These are phyloP conservation scores for Dorcus hopei DNA, from an alignment of 2,888 invertebrate genomes.

Conservation along the genomic window DNA sequence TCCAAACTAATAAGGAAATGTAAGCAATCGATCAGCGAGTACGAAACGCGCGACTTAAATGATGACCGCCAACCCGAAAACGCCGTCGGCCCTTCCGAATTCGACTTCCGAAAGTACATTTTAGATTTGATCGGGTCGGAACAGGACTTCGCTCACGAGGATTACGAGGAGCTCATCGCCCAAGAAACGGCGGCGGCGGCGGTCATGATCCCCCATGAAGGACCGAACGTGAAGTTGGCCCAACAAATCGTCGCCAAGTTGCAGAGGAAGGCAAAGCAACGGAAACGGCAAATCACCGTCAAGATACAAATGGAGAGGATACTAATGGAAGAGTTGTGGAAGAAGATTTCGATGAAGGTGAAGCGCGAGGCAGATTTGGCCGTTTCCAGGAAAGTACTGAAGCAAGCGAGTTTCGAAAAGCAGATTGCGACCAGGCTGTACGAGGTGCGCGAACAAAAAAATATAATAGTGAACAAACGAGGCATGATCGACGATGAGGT, in stretches of 20 bases:
- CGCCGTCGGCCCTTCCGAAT: too few species aligned
- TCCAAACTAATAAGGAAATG: slow-evolving; percentile 49
- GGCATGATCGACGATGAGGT: slow-evolving; percentile 53
- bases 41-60: too few species aligned
- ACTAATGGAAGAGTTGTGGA: too few species aligned
- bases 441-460: slow-evolving; percentile 59
- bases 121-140: too few species aligned
- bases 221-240: slow-evolving; percentile 36
- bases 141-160: not conserved
- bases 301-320: slow-evolving; percentile 47
- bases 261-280: slow-evolving; percentile 48
- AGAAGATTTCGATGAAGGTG: slow-evolving; percentile 41
- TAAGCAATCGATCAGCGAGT: slow-evolving; percentile 15
- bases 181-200: slow-evolving; percentile 31
- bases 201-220: slow-evolving; percentile 20
- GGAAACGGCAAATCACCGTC: slow-evolving; percentile 50
- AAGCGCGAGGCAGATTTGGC: slow-evolving; percentile 48
- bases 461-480: slow-evolving; percentile 56
- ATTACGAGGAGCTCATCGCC: slow-evolving; percentile 30
- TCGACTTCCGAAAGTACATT: too few species aligned
- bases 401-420: slow-evolving; percentile 64
- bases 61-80: too few species aligned
- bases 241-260: slow-evolving; percentile 53
- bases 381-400: slow-evolving; percentile 57
- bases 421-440: slow-evolving; percentile 62